Evolutionary conservation across 2,113 vertebrate species (phyloP), one percentile per base, ranked within the genome.

Genomic region (Corythaeola cristata): DNA sequence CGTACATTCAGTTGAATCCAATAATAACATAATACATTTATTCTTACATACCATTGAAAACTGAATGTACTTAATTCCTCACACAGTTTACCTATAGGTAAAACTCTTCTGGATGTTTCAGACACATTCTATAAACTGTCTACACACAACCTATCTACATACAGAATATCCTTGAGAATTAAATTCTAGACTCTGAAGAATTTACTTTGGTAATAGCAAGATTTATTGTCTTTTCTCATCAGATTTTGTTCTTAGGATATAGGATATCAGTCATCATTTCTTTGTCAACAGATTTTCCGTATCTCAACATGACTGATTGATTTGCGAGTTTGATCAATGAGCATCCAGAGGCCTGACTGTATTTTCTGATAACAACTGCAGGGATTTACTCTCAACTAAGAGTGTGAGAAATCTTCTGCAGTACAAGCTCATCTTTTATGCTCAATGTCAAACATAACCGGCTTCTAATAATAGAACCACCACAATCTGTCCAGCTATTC

Each of bases 381-480:
- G 71, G 67, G 67, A 71, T 89, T 85, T 85, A 41, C 45, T 73
- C 63, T 59, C 74, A 58, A 11, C 58, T 63, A 44, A 69, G 60
- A 49, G 30, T 44, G 9, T 33, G 44, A 90, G 30, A 80, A 91
- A 85, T 47, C 32, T 80, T 79, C 78, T 95, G 78, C 37, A 77
- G n/a, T 33, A 92, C 0, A 0, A 95, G 28, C 35, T 27, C 26
- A 58, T 84, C 79, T 86, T 89, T 90, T 63, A 81, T 67, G 73
- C 32, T 84, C 83, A 84, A 9, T 64, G 80, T 90, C 86, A 91
- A 94, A 89, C 23, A n/a, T 68, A 89, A 91, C 21, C 72, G 56
- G 39, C 56, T 96, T 92, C 89, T 92, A 96, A 95, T 87, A 95
- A 94, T 68, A 94, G 94, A 92, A 78, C 26, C 44, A 52, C 30